Evolutionary conservation across 2,113 vertebrate species (phyloP), one percentile per base, ranked within the genome.

Genomic region (Naja naja): DNA sequence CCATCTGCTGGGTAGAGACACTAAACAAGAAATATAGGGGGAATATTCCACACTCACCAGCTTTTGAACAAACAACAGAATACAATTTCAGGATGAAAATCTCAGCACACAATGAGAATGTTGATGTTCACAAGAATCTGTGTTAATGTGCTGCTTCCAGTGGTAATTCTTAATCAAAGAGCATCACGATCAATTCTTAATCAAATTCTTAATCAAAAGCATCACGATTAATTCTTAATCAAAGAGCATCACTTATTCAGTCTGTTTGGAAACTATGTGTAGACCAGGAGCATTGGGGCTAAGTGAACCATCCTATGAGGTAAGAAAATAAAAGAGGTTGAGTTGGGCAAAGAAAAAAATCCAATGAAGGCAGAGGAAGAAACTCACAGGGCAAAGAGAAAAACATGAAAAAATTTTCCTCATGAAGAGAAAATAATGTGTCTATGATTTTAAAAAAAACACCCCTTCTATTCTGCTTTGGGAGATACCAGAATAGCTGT

Each of bases 1-100:
- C 96, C 97, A 98, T 98, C 97, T 98, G 97, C 96, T 98, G 94
- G 92, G 95, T 54, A 96, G 91, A 95, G 94, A 93, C 93, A 96
- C 95, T 91, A 97, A 97, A 97, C 94, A 97, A 96, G 88, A 96
- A 94, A 96, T 94, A 92, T 74, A 88, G 88, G 74, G 94, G 95
- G 92, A 97, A 96, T 92, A 96, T 85, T 55, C 95, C 0, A 5
- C 92, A 87, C 91, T 96, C 81, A 56, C 96, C 92, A 85, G 91
- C 55, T 95, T 96, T 96, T 95, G 92, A 95, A 90, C 87, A 91
- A 85, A 56, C 92, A 96, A 94, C 81, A 94, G 94, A 56, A 58
- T 69, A 92, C 90, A 49, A 93, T 96, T 95, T 95, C 94, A 94
- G 93, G 95, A 94, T 94, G 93, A 95, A 91, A 90, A 92, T 27